A percentile compares a stretch with the other conserved stretches of the same genome.
These are phyloP conservation scores for Agrotis segetum DNA, from an alignment of 2,888 invertebrate genomes.

Conservation along the genomic window DNA sequence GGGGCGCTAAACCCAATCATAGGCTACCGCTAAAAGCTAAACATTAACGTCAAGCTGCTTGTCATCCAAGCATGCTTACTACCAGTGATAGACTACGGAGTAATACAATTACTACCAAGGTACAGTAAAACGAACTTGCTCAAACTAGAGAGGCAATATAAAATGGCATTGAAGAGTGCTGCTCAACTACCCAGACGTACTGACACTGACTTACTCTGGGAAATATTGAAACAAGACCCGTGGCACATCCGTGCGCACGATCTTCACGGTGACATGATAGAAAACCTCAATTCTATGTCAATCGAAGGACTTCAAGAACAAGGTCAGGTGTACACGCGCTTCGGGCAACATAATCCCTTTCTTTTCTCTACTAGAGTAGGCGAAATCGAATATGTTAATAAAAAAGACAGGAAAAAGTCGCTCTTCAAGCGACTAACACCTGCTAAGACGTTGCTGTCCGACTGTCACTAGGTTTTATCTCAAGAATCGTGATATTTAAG, in stretches of 20 bases:
- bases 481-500: no score
- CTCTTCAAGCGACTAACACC: not conserved
- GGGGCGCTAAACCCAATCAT: not conserved
- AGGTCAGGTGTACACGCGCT: not conserved
- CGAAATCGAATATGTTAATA: not conserved
- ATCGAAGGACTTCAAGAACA: not conserved
- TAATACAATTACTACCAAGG: not conserved
- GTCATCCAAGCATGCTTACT: conserved; percentile 1
- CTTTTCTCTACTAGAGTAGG: not conserved
- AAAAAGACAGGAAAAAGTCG: not conserved
- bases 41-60: not conserved
- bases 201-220: not conserved
- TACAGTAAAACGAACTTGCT: not conserved
- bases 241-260: not conserved
- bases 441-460: no score
- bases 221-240: not conserved
- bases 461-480: no score
- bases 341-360: not conserved
- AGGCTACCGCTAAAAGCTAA: not conserved
- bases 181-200: not conserved
- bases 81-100: not conserved
- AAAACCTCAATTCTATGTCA: not conserved
- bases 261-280: not conserved
- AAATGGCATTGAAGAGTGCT: conserved; percentile 1
- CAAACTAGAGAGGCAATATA: not conserved